Conservation (phyloP, 2,797 vertebrate species). For the Rhinogobio ventralis region DNA sequence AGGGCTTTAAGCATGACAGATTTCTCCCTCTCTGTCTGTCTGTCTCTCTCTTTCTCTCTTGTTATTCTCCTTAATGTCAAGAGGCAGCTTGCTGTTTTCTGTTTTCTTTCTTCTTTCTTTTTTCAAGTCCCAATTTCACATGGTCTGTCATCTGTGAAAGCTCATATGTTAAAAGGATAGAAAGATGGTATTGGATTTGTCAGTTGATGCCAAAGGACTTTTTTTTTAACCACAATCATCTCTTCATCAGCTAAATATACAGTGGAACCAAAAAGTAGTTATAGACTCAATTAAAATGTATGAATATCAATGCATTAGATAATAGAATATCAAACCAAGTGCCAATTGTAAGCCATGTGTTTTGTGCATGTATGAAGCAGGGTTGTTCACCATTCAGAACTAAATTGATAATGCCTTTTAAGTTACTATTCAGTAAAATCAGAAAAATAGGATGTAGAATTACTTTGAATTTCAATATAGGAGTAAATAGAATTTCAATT, state of each 20-base stretch:
- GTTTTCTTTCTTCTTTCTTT: slow-evolving; percentile 43
- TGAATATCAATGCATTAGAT: neutral
- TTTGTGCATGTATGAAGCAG: neutral
- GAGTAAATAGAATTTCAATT: too few species aligned
- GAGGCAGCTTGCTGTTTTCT: slow-evolving; percentile 52
- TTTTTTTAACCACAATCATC: neutral
- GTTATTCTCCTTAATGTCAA: slow-evolving; percentile 55
- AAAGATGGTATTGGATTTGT: slow-evolving; percentile 52
- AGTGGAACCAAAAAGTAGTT: neutral
- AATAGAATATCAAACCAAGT: neutral
- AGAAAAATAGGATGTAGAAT: too few species aligned
- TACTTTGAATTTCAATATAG: too few species aligned
- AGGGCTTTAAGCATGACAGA: slow-evolving; percentile 75
- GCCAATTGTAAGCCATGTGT: neutral
- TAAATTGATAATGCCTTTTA: neutral
- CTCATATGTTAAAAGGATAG: slow-evolving; percentile 51
- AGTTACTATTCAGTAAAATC: too few species aligned
- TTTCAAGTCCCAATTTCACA: slow-evolving; percentile 50
- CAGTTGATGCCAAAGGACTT: slow-evolving; percentile 41
- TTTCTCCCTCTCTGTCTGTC: slow-evolving; percentile 63
- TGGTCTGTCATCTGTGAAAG: slow-evolving; percentile 56
- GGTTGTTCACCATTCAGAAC: neutral
- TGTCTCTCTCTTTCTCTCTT: slow-evolving; percentile 60
- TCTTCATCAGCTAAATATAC: neutral
- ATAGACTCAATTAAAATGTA: neutral